phyloP scores from a whole-genome alignment of 1,140 invertebrate species.

The Eubasilissa regina region DNA sequence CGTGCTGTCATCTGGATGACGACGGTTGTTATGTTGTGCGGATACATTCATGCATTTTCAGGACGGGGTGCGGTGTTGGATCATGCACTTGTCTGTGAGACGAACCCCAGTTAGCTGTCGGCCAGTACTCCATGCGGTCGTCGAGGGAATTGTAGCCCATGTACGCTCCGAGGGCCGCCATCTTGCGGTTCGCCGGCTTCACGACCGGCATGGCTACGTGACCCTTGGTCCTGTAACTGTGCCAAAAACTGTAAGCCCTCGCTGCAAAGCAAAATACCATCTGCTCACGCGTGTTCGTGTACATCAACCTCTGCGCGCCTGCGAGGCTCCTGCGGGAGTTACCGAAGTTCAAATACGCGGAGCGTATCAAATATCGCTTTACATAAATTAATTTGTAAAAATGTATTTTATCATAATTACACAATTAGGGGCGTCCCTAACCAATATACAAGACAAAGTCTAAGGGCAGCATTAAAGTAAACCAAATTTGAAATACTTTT shows the following conservation, averaged over 20 bases:
- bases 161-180: slow-evolving; percentile 68
- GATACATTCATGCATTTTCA: slow-evolving; percentile 5
- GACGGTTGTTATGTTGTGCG: background rate
- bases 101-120: slow-evolving; percentile 74
- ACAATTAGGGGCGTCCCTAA: too few relatives aligned
- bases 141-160: slow-evolving; percentile 73
- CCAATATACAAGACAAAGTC: too few relatives aligned
- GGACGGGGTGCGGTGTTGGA: slow-evolving; percentile 6
- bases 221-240: slow-evolving; percentile 64
- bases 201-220: slow-evolving; percentile 53
- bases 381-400: too few relatives aligned
- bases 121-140: slow-evolving; percentile 73
- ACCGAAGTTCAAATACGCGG: too few relatives aligned
- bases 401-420: too few relatives aligned
- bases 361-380: too few relatives aligned
- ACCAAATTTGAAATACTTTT: too few relatives aligned
- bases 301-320: slow-evolving; percentile 1
- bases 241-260: slow-evolving; percentile 73
- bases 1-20: background rate
- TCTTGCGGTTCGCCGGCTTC: slow-evolving; percentile 65
- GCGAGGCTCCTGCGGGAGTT: too few relatives aligned
- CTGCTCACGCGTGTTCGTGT: slow-evolving; percentile 36
- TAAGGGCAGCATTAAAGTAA: too few relatives aligned
- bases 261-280: slow-evolving; percentile 66
- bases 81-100: slow-evolving; percentile 60